Evolutionary conservation across 2,113 vertebrate species (phyloP), one percentile per base, ranked within the genome.

Genomic region (Gasterosteus nipponicus): DNA sequence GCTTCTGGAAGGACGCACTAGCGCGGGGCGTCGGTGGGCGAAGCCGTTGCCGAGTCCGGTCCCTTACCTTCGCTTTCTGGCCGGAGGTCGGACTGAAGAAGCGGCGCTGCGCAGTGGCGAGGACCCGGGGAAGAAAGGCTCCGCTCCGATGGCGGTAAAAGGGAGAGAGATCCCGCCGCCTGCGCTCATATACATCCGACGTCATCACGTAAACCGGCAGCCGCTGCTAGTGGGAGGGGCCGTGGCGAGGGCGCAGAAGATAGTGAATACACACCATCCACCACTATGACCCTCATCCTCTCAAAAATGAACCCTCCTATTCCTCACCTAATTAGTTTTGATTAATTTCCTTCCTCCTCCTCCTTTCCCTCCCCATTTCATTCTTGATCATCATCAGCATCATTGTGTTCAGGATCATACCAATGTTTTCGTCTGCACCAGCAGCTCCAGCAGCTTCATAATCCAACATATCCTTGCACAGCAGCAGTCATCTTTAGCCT

Each of bases 171-270:
- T 94, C 95, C 95, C 96, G 96, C 96, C 94, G 96, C 96, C 93
- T 89, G 96, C 95, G 95, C 95, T 97, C 96, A 96, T 97, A 97
- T 97, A 97, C 94, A 95, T 95, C 89, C 82, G 75, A 95, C 97
- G 96, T 98, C 96, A 97, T 94, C 95, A 96, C 96, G 96, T 95
- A 95, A 90, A 88, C 87, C 91, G 80, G 62, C 78, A 58, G 91
- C 95, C 93, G 76, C 75, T 54, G 54, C 1, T 54, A 0, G 38
- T 68, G 84, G 91, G 93, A 75, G 94, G 95, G 91, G 94, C 93
- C 62, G 66, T 59, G 76, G 60, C 16, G 64, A 78, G 66, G 42
- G 62, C 49, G 61, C n/a, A 49, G 22, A 31, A 41, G 51, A 29
- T 44, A 26, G 63, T 51, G n/a, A 33, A 49, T 63, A 44, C 15